Evolutionary conservation across 2,113 vertebrate genomes (phyloP), one percentile per base, ranked within the genome.

Genomic region (Macquaria australasica): DNA sequence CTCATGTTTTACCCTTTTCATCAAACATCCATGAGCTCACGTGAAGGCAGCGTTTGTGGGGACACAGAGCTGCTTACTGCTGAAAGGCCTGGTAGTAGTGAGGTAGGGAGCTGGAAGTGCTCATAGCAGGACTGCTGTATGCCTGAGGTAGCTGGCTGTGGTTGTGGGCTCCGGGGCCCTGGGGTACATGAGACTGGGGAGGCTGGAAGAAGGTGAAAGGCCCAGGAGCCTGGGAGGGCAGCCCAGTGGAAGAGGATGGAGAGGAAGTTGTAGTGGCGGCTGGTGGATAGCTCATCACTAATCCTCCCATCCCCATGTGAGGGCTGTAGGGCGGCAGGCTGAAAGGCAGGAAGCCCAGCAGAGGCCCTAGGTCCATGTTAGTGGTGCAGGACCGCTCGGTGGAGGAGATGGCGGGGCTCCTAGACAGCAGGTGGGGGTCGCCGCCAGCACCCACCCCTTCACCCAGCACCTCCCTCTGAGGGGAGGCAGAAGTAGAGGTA

Each of bases 81-180:
- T 98, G 98, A 94, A 99, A 99, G 4, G 98, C 97, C 96, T 99
- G 98, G 94, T 99, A 98, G 92, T 99, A 99, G 90, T 98, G 97
- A 93, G 98, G 98, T 97, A 99, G 96, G 43, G 98, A 83, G 92
- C 90, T 97, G 86, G 97, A 97, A 83, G 96, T 96, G 93, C 96
- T 97, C 95, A 98, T 93, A 95, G 96, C 95, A 84, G 97, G 95
- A 84, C 96, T 96, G 82, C 96, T 97, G 94, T 97, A 98, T 48
- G 98, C 95, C 15, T 97, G 97, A 95, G 98, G 97, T 95, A 98
- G 91, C 3, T 98, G 97, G 89, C 97, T 98, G 90, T 94, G 94
- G 90, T 88, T 92, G 81, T 93, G 93, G 79, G 85, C 78, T 20
- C 88, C 91, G 1, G 93, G 83, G 60, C 92, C 90, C 66, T 93